Evolutionary conservation across 2,888 invertebrate genomes (phyloP).

Genomic region (Cantharis rustica): DNA sequence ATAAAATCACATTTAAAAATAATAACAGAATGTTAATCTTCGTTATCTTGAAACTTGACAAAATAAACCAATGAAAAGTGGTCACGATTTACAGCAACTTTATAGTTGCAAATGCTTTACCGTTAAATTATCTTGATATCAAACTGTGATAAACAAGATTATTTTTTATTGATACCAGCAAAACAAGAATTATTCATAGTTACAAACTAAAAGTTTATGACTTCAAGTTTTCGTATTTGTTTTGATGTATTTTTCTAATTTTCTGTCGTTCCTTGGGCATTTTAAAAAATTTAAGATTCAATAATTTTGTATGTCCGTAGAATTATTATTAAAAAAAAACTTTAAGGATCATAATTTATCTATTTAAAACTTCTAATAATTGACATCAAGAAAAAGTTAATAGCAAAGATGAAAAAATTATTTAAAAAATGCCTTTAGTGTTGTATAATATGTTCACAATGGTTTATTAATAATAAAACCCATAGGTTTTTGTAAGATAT

Average conservation of each 20-base stretch:
- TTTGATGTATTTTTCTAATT: conserved; percentile 3
- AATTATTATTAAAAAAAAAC: neutral
- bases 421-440: neutral
- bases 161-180: conserved; percentile 18
- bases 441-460: conserved; percentile 4
- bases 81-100: conserved; percentile 18
- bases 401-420: conserved; percentile 8
- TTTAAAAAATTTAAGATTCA: too few relatives aligned
- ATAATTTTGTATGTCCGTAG: neutral
- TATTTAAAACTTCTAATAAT: neutral
- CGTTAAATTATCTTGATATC: conserved; percentile 27
- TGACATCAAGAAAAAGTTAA: neutral
- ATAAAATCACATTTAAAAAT: conserved; percentile 9
- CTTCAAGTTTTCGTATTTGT: conserved; percentile 9
- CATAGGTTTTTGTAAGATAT: conserved; percentile 7
- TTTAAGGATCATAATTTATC: neutral
- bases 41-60: conserved; percentile 11
- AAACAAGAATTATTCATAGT: conserved; percentile 22
- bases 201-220: conserved; percentile 13
- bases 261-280: conserved; percentile 2
- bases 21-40: conserved; percentile 8
- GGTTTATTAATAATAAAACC: neutral
- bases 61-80: conserved; percentile 14
- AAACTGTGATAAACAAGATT: conserved; percentile 27
- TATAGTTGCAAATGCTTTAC: conserved; percentile 23